These are phyloP conservation scores for Pollicipes pollicipes DNA, from an alignment of 1,140 invertebrate genomes.

Conservation along the genomic window DNA sequence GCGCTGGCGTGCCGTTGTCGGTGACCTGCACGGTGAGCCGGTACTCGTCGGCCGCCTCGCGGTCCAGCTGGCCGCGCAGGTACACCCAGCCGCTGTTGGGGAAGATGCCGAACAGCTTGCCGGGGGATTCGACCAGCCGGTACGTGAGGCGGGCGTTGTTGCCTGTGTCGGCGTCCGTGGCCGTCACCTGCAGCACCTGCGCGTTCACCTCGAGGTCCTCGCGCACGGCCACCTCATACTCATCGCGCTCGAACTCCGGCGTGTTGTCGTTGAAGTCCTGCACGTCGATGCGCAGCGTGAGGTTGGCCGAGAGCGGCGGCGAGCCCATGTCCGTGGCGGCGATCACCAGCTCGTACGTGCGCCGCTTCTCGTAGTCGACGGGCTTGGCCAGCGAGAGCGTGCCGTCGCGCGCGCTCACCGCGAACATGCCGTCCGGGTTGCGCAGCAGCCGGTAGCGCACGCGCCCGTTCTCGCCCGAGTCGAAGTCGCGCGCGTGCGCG, in stretches of 20 bases:
- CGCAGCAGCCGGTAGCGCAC: constrained; percentile 53
- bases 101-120: constrained; percentile 61
- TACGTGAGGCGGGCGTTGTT: constrained; percentile 87
- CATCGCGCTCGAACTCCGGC: constrained; percentile 61
- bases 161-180: constrained; percentile 72
- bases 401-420: constrained; percentile 44
- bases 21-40: constrained; percentile 57
- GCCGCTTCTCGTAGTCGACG: constrained; percentile 72
- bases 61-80: constrained; percentile 45
- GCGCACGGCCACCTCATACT: constrained; percentile 57
- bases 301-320: constrained; percentile 51
- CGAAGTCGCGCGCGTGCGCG: constrained; percentile 64
- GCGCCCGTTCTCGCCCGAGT: constrained; percentile 52
- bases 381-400: constrained; percentile 44
- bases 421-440: constrained; percentile 34
- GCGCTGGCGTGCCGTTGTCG: constrained; percentile 69
- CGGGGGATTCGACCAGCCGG: constrained; percentile 33
- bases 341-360: constrained; percentile 61
- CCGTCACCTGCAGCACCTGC: constrained; percentile 55
- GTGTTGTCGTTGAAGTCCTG: constrained; percentile 87
- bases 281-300: constrained; percentile 71
- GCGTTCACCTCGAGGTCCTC: constrained; percentile 63
- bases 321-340: constrained; percentile 59
- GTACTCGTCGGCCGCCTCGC: constrained; percentile 59
- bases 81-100: constrained; percentile 74